phyloP scores from a whole-genome alignment of 2,888 invertebrate species.

The Sipha maydis region DNA sequence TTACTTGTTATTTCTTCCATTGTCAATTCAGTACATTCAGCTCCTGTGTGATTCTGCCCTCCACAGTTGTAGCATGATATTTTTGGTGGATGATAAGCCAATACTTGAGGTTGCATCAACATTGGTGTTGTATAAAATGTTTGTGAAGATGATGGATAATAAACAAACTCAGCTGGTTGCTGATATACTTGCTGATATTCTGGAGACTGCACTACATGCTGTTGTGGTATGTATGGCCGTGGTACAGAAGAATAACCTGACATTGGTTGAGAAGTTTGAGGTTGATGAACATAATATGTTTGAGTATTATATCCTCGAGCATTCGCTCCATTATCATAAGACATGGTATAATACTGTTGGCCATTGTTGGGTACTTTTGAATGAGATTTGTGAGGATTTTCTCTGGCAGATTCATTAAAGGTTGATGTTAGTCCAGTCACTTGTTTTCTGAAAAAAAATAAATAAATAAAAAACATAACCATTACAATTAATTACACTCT shows the following conservation, averaged over 20 bases:
- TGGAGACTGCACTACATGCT: constrained; percentile 49
- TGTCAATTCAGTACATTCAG: constrained; percentile 89
- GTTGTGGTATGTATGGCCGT: constrained; percentile 41
- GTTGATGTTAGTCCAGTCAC: not conserved
- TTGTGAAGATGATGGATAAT: constrained; percentile 56
- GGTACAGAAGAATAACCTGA: constrained; percentile 27
- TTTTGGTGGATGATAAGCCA: constrained; percentile 72
- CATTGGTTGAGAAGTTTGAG: constrained; percentile 51
- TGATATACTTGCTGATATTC: constrained; percentile 55
- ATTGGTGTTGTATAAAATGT: constrained; percentile 46
- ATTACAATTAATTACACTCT: not conserved
- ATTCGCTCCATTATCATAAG: constrained; percentile 48
- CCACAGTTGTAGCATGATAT: constrained; percentile 94
- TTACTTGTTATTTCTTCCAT: constrained; percentile 87
- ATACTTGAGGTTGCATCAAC: constrained; percentile 62
- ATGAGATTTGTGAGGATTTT: constrained; percentile 13
- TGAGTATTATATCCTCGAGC: constrained; percentile 49
- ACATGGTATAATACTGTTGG: constrained; percentile 49
- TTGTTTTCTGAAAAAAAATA: constrained; percentile 43
- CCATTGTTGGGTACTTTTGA: constrained; percentile 44
- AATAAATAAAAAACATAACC: not conserved
- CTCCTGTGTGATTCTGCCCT: constrained; percentile 81
- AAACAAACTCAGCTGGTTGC: constrained; percentile 49
- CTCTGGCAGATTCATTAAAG: constrained; percentile 15
- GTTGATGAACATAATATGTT: constrained; percentile 62